A percentile compares a stretch with the other conserved stretches of the same genome.
These are phyloP conservation scores for Stenodera caucasica DNA, from an alignment of 2,888 invertebrate species.

Conservation along the genomic window DNA sequence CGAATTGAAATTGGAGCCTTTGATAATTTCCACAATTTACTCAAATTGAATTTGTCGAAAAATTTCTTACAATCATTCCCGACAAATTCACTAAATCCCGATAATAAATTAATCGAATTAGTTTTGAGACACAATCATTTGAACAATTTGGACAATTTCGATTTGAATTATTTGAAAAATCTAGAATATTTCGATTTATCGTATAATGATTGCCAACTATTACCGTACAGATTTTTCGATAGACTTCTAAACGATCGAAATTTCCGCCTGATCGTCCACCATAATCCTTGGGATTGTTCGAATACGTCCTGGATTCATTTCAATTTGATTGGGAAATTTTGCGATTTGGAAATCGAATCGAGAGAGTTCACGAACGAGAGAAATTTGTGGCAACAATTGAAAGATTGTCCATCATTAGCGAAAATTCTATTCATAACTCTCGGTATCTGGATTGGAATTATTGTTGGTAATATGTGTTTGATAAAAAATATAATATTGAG, in stretches of 20 bases:
- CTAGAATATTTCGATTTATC: constrained; percentile 33
- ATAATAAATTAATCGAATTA: constrained; percentile 15
- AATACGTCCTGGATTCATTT: constrained; percentile 25
- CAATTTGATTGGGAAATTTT: constrained; percentile 16
- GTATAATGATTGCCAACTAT: constrained; percentile 29
- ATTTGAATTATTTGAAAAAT: constrained; percentile 29
- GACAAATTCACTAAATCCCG: constrained; percentile 8
- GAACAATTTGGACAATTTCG: constrained; percentile 30
- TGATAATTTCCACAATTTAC: constrained; percentile 13
- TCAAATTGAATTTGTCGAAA: constrained; percentile 12
- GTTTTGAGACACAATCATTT: constrained; percentile 33
- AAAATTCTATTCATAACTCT: not conserved
- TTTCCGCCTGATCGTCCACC: constrained; percentile 32
- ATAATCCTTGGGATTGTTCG: constrained; percentile 38
- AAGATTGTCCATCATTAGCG: not conserved
- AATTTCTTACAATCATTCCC: constrained; percentile 14
- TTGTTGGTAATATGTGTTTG: constrained; percentile 37
- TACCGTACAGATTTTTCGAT: constrained; percentile 29
- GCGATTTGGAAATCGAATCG: not conserved
- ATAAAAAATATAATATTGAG: constrained; percentile 31
- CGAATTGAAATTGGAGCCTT: constrained; percentile 17
- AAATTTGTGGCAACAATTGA: constrained; percentile 5
- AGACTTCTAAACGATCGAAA: constrained; percentile 27
- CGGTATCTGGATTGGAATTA: constrained; percentile 40
- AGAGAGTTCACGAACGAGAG: constrained; percentile 1